Evolutionary conservation across 2,113 vertebrate genomes (phyloP).

Genomic region (Cheilinus undulatus): DNA sequence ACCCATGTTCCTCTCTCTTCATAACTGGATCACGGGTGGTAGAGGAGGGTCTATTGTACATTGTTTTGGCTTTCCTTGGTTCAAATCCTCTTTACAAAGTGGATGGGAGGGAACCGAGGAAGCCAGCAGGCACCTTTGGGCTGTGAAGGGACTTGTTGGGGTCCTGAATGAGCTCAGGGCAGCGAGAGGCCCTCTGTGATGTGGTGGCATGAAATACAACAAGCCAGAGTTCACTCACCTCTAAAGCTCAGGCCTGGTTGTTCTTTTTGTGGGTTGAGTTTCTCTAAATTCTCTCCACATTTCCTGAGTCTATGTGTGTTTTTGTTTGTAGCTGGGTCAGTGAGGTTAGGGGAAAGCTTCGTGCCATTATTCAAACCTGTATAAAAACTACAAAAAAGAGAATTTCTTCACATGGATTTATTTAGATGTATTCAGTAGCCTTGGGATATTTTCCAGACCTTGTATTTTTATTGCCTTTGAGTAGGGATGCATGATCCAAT

Average conservation of each 20-base stretch:
- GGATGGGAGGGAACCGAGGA: conserved; percentile 54
- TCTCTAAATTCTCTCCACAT: conserved; percentile 44
- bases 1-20: conserved; percentile 65
- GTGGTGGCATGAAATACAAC: conserved; percentile 78
- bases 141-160: conserved; percentile 57
- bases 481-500: too few species aligned
- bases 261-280: conserved; percentile 67
- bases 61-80: conserved; percentile 72
- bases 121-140: conserved; percentile 70
- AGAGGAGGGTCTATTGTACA: conserved; percentile 61
- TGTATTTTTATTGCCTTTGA: not conserved
- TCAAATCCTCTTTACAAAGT: conserved; percentile 75
- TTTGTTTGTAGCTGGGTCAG: conserved; percentile 32
- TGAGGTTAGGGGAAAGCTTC: conserved; percentile 34
- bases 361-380: conserved; percentile 1
- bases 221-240: conserved; percentile 75
- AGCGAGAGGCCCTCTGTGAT: conserved; percentile 70
- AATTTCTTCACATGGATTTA: conserved; percentile 19
- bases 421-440: not conserved
- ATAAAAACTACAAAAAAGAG: conserved; percentile 21
- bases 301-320: conserved; percentile 17
- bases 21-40: conserved; percentile 75
- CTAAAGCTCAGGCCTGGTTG: conserved; percentile 59
- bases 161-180: conserved; percentile 69
- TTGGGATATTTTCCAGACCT: not conserved